Conservation (phyloP, 2,797 vertebrate genomes). For the Cossypha niveicapilla region DNA sequence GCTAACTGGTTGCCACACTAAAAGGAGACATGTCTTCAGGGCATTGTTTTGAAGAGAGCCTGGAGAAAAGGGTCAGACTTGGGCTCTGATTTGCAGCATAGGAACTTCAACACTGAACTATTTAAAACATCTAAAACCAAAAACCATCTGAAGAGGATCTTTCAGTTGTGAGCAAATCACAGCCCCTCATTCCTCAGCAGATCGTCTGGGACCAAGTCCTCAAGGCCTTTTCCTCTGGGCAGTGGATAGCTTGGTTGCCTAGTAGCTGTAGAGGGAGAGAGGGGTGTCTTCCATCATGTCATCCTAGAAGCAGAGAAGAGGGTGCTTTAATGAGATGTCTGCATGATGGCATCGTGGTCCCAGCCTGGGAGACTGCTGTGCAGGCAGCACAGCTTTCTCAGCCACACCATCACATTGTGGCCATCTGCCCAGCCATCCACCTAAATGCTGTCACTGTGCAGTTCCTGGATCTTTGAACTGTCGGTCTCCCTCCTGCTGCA, state of each 20-base stretch:
- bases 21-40: not conserved
- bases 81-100: constrained; percentile 13
- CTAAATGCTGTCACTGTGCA: not conserved
- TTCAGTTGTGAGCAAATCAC: constrained; percentile 64
- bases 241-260: constrained; percentile 57
- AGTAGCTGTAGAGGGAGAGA: constrained; percentile 91
- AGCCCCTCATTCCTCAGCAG: constrained; percentile 43
- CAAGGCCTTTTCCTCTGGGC: constrained; percentile 24
- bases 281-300: constrained; percentile 94
- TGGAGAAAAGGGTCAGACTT: constrained; percentile 7
- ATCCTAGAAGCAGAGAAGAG: constrained; percentile 76
- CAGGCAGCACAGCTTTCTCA: not conserved
- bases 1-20: not conserved
- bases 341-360: not conserved
- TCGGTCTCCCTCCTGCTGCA: not conserved
- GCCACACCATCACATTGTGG: not conserved
- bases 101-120: constrained; percentile 31
- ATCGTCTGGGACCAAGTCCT: constrained; percentile 23
- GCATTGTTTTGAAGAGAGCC: not conserved
- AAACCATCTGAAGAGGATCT: constrained; percentile 37
- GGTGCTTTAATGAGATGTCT: constrained; percentile 9
- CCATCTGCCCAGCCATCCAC: not conserved
- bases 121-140: constrained; percentile 33
- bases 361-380: not conserved
- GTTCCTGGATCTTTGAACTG: not conserved